These are phyloP conservation scores for Physella acuta DNA, from an alignment of 1,140 invertebrate genomes.

Conservation along the genomic window DNA sequence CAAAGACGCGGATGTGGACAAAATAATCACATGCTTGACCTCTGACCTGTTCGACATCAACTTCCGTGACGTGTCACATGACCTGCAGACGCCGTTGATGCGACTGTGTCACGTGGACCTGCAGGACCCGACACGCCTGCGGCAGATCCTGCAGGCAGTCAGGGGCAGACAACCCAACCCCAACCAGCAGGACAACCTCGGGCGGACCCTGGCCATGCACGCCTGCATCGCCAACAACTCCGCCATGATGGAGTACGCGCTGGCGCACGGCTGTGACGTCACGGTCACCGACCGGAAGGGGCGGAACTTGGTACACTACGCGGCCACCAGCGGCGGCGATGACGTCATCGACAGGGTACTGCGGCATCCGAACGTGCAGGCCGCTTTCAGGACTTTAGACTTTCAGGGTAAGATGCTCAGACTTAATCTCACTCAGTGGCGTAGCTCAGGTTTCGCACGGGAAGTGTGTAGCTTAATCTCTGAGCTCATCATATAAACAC, in stretches of 20 bases:
- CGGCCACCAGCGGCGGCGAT: constrained; percentile 22
- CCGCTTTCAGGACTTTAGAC: neutral
- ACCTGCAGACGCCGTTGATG: neutral
- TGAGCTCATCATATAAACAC: too few relatives aligned
- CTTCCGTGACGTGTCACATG: neutral
- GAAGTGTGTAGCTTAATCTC: too few relatives aligned
- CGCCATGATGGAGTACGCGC: constrained; percentile 25
- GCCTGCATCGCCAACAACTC: constrained; percentile 32
- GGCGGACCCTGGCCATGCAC: constrained; percentile 38
- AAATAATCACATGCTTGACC: neutral
- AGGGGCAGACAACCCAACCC: constrained; percentile 5
- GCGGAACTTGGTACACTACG: constrained; percentile 35
- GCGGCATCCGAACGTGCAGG: constrained; percentile 10
- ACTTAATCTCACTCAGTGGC: too few relatives aligned
- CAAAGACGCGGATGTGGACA: neutral
- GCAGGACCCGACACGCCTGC: too few relatives aligned
- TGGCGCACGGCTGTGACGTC: constrained; percentile 29
- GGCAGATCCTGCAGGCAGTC: too few relatives aligned
- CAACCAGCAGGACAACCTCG: constrained; percentile 33
- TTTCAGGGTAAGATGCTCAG: neutral
- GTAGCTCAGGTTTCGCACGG: too few relatives aligned
- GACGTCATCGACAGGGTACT: constrained; percentile 27
- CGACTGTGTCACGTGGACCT: neutral
- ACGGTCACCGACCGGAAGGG: constrained; percentile 33
- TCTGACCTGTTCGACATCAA: neutral